Percentiles rank a stretch among this genome's conserved stretches.
These are phyloP conservation scores for Electrophaes corylata DNA, from an alignment of 2,888 invertebrate genomes.

Conservation along the genomic window DNA sequence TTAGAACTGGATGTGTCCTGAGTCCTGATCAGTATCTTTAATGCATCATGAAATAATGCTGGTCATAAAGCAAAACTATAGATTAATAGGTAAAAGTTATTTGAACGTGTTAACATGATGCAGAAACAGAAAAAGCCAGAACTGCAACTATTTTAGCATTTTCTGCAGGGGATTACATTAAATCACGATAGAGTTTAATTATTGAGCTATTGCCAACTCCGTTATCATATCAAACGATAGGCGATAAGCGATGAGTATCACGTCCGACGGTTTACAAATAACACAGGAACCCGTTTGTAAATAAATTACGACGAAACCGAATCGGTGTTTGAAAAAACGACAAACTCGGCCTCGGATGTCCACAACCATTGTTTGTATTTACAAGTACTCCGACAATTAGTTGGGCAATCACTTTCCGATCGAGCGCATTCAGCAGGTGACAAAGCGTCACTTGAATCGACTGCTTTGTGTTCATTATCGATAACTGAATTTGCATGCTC, in stretches of 20 bases:
- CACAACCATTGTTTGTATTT: slow-evolving; percentile 70
- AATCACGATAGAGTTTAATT: slow-evolving; percentile 43
- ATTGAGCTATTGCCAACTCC: slow-evolving; percentile 40
- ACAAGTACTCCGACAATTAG: slow-evolving; percentile 64
- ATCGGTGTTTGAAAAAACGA: slow-evolving; percentile 55
- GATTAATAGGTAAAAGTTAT: too few species aligned
- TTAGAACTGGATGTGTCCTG: background rate
- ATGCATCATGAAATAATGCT: too few species aligned
- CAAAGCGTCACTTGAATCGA: slow-evolving; percentile 56
- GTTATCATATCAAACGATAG: slow-evolving; percentile 49
- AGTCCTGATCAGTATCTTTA: too few species aligned
- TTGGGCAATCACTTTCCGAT: slow-evolving; percentile 69
- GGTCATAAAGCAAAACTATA: too few species aligned
- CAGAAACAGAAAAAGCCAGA: slow-evolving; percentile 28
- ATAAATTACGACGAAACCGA: slow-evolving; percentile 60
- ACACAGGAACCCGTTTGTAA: slow-evolving; percentile 58
- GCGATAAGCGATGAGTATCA: slow-evolving; percentile 49
- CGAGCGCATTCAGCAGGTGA: slow-evolving; percentile 66
- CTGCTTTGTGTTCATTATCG: slow-evolving; percentile 59
- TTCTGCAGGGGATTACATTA: slow-evolving; percentile 33
- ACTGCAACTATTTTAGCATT: slow-evolving; percentile 27
- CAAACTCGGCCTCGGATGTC: slow-evolving; percentile 61
- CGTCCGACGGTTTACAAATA: slow-evolving; percentile 50
- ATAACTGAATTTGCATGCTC: slow-evolving; percentile 57
- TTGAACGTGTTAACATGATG: too few species aligned